A percentile compares a stretch with the other conserved stretches of the same genome.
Evolutionary conservation across 2,888 invertebrate genomes (phyloP).

Genomic region (Sphaerophoria rueppellii): DNA sequence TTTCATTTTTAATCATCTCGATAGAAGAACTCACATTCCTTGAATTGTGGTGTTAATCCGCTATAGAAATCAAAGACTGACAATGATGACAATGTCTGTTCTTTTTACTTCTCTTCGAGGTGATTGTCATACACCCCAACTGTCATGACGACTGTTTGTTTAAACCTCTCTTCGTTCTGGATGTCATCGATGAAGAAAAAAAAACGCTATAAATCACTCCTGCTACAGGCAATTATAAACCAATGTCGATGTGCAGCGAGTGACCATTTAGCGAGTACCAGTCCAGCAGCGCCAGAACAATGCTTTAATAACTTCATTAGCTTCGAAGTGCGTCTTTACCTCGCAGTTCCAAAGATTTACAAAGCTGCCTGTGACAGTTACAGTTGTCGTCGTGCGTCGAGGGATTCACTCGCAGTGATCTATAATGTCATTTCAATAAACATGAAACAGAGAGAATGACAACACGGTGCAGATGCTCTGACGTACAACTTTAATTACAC

Average conservation of each 20-base stretch:
- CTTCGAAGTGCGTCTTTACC: conserved; percentile 35
- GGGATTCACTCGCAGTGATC: conserved; percentile 56
- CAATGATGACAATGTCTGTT: conserved; percentile 54
- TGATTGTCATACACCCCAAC: conserved; percentile 47
- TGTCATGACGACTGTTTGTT: neutral
- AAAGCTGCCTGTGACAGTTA: too few relatives aligned
- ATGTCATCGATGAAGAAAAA: neutral
- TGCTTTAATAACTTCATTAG: conserved; percentile 71
- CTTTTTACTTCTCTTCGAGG: conserved; percentile 56
- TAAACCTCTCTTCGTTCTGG: conserved; percentile 18
- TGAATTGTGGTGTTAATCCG: conserved; percentile 48
- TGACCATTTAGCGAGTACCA: neutral
- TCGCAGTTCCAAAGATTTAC: too few relatives aligned
- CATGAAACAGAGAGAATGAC: conserved; percentile 56
- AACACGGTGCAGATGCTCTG: conserved; percentile 66
- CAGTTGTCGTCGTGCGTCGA: conserved; percentile 42
- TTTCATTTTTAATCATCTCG: conserved; percentile 34
- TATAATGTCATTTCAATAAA: conserved; percentile 51
- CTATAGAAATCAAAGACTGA: conserved; percentile 30
- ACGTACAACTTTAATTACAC: conserved; percentile 67
- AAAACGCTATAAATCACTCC: conserved; percentile 64
- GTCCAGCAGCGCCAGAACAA: conserved; percentile 52
- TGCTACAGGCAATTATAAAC: conserved; percentile 64
- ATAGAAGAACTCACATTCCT: conserved; percentile 32
- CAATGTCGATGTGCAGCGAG: conserved; percentile 22